A percentile compares a stretch with the other conserved stretches of the same genome.
Evolutionary conservation across 2,797 vertebrate species (phyloP).

Genomic region (Graptemys geographica): DNA sequence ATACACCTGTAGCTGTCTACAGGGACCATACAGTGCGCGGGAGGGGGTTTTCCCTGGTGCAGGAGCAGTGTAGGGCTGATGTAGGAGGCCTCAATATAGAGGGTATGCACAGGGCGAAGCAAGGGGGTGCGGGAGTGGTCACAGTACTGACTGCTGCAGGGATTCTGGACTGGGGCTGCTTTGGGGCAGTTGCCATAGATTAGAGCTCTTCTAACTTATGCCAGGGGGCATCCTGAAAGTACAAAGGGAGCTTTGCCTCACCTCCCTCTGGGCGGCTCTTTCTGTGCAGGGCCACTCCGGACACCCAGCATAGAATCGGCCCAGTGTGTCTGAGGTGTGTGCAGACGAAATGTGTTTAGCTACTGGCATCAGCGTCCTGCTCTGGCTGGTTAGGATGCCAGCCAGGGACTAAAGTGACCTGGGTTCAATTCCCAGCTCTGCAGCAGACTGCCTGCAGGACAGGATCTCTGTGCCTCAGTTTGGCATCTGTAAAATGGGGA

Average conservation of each 20-base stretch:
- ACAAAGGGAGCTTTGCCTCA: neutral
- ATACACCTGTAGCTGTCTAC: neutral
- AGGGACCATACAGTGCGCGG: accelerated
- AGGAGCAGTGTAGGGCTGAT: neutral
- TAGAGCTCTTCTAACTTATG: neutral
- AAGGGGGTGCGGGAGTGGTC: no score
- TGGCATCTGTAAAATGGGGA: neutral
- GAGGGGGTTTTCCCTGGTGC: neutral
- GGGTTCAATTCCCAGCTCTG: neutral
- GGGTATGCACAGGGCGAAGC: neutral
- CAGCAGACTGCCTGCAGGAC: neutral
- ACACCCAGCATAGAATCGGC: accelerated
- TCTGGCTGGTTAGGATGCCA: neutral
- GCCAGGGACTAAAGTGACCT: neutral
- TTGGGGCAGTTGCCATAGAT: no score
- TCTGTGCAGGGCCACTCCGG: neutral
- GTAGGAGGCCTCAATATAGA: neutral
- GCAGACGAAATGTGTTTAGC: neutral
- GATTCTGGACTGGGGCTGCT: no score
- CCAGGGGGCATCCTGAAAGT: neutral
- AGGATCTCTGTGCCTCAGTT: neutral
- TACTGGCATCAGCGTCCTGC: neutral
- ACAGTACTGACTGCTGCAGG: neutral
- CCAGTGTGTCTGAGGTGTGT: neutral
- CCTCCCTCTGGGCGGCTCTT: neutral